phyloP scores from a whole-genome alignment of 37 sponge, comb jelly and placozoan genomes.

The Hexactinellida sp. region DNA sequence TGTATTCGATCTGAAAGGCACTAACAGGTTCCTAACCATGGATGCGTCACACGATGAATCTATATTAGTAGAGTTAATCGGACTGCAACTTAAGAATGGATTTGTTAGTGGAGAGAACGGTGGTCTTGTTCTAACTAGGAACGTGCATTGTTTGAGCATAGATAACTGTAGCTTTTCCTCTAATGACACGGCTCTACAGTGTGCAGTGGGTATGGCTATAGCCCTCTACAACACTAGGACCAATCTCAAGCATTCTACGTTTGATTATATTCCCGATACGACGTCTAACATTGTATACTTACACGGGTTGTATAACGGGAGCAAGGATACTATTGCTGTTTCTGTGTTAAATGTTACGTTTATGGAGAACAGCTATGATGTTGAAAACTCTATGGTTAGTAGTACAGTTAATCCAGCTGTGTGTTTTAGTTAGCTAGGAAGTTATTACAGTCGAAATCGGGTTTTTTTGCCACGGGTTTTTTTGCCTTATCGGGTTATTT shows the following conservation, averaged over 20 bases:
- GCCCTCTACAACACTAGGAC: neutral
- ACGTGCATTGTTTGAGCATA: neutral
- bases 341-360: neutral
- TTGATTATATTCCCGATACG: neutral
- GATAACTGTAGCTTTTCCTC: neutral
- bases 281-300: neutral
- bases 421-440: no score
- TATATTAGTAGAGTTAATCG: neutral
- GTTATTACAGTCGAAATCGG: no score
- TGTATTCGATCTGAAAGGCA: neutral
- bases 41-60: neutral
- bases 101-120: neutral
- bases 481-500: no score
- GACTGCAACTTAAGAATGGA: neutral
- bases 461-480: no score
- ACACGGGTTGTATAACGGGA: neutral
- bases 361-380: neutral
- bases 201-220: neutral
- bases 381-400: neutral
- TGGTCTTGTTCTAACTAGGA: neutral
- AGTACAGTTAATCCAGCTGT: no score
- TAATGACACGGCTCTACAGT: neutral
- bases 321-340: neutral
- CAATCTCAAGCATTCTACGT: neutral
- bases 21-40: neutral